A percentile compares a stretch with the other conserved stretches of the same genome.
These are phyloP conservation scores for Microctonus hyperodae DNA, from an alignment of 2,888 invertebrate species.

Conservation along the genomic window DNA sequence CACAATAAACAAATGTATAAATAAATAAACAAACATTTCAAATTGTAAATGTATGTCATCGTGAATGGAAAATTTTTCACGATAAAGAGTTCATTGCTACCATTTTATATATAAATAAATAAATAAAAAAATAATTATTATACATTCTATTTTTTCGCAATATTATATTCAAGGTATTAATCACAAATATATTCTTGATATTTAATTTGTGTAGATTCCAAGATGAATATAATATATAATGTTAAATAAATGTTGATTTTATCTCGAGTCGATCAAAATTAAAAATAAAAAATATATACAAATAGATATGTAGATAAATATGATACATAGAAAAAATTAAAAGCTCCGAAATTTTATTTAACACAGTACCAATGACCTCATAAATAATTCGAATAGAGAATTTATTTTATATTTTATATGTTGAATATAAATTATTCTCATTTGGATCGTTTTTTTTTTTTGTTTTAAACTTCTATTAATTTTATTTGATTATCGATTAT, in stretches of 20 bases:
- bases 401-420: not conserved
- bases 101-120: not conserved
- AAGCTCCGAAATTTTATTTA: not conserved
- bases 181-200: not conserved
- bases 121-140: not conserved
- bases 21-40: not conserved
- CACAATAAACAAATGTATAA: not conserved
- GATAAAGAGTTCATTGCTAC: not conserved
- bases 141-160: not conserved
- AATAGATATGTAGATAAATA: too few species aligned
- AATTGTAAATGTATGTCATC: not conserved
- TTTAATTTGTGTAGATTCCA: not conserved
- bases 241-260: not conserved
- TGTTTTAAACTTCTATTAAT: not conserved
- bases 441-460: not conserved
- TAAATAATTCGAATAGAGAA: not conserved
- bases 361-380: not conserved
- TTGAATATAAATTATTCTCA: too few species aligned
- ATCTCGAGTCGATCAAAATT: not conserved
- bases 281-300: not conserved
- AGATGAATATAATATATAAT: too few species aligned
- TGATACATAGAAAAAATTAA: too few species aligned
- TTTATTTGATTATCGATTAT: not conserved
- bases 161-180: not conserved
- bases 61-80: not conserved